Evolutionary conservation across 2,888 invertebrate species (phyloP), one percentile per base, ranked within the genome.

Genomic region (Eucera pruinosa): DNA sequence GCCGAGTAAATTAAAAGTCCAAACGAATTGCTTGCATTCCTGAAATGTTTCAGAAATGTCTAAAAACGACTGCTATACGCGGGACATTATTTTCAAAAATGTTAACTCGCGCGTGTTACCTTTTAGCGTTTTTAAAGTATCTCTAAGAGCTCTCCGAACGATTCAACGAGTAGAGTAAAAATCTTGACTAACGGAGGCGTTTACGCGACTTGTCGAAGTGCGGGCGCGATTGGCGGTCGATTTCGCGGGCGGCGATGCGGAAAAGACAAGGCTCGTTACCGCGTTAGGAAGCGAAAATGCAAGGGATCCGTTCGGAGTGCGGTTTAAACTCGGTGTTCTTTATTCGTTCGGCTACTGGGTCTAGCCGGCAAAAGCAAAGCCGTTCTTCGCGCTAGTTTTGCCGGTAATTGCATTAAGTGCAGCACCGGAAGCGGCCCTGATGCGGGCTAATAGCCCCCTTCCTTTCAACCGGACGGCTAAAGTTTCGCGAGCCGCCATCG

Each of bases 381-480:
- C 39, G 61, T 78, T 70, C 69, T 52, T 78, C 61, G 50, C 52
- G 36, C 30, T 61, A 78, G 66, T 80, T 74, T 78, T 67, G 23
- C 23, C 62, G 62, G 69, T 73, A 78, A 78, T 78, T 70, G 62
- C 74, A 69, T 69, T 61, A 78, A 78, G 68, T 48, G 73, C 57
- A 54, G 27, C 64, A 33, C 50, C 47, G 61, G 65, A 62, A 77
- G 65, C 45, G 30, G 20, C n/a, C 60, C 61, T 47, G 65, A 78
- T 74, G 66, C 78, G 41, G 58, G 65, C 73, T 78, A 69, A 74
- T 78, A 78, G 78, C 45, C 61, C 47, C 45, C 23, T 48, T 45
- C 66, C 52, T 43, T 23, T 61, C 72, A 18, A 65, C 58, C 47
- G 23, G 48, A 48, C n/a, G 64, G 69, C 48, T 43, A 58, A 78